A percentile compares a stretch with the other conserved stretches of the same genome.
These are phyloP conservation scores for Mermis nigrescens DNA, from an alignment of 2,888 invertebrate genomes.

Conservation along the genomic window DNA sequence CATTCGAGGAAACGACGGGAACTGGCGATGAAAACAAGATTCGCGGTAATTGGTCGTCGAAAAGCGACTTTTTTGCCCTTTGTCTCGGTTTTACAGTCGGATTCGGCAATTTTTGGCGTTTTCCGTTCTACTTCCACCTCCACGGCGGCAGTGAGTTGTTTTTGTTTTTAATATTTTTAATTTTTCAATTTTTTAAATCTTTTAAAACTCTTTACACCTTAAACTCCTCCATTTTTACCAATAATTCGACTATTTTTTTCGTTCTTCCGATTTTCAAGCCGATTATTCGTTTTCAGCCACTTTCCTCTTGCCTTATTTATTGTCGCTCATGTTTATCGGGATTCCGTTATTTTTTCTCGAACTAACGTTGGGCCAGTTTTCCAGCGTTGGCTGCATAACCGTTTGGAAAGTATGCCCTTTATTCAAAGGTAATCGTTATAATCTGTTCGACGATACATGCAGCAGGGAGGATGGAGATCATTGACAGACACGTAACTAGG, in stretches of 20 bases:
- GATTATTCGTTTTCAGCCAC: constrained; percentile 35
- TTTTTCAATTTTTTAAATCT: too few species aligned
- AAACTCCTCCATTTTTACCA: too few species aligned
- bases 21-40: constrained; percentile 36
- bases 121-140: constrained; percentile 39
- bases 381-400: constrained; percentile 50
- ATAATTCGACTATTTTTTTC: too few species aligned
- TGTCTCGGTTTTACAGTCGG: constrained; percentile 41
- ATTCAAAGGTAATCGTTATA: constrained; percentile 42
- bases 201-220: too few species aligned
- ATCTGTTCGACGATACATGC: not conserved
- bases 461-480: not conserved
- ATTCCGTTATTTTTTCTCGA: constrained; percentile 66
- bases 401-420: constrained; percentile 61
- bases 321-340: constrained; percentile 57
- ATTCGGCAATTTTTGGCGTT: constrained; percentile 47
- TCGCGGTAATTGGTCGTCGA: constrained; percentile 38
- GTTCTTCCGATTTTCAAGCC: too few species aligned
- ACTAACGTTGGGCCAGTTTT: constrained; percentile 62
- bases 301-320: constrained; percentile 61
- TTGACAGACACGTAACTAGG: too few species aligned
- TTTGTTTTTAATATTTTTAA: too few species aligned
- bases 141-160: constrained; percentile 22
- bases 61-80: constrained; percentile 42
- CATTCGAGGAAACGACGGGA: constrained; percentile 25